These are phyloP conservation scores for Drosophila seguyi DNA, from an alignment of 1,140 invertebrate genomes.

Conservation along the genomic window DNA sequence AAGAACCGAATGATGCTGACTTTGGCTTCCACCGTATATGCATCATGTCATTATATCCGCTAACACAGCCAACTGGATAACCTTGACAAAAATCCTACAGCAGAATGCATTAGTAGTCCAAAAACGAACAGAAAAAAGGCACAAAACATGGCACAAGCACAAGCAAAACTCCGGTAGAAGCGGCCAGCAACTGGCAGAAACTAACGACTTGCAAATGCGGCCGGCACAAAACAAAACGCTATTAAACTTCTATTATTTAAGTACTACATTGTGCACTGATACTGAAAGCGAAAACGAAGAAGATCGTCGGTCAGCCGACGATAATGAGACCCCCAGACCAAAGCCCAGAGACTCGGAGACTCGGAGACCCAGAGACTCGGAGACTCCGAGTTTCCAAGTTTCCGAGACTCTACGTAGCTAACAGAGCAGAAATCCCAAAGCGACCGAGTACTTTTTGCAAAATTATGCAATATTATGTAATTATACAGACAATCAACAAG, in stretches of 20 bases:
- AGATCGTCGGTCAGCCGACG: conserved; percentile 59
- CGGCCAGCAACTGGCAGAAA: conserved; percentile 33
- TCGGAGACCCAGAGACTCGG: background rate
- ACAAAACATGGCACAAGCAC: background rate
- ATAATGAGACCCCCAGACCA: conserved; percentile 51
- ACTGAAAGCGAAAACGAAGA: conserved; percentile 66
- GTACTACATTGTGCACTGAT: conserved; percentile 82
- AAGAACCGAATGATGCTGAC: conserved; percentile 47
- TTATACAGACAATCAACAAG: conserved; percentile 78
- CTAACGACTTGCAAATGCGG: conserved; percentile 71
- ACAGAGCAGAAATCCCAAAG: conserved; percentile 83
- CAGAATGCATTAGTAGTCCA: conserved; percentile 85
- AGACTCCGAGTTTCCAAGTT: conserved; percentile 5
- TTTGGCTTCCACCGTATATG: conserved; percentile 51
- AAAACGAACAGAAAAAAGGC: conserved; percentile 37
- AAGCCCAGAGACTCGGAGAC: conserved; percentile 7
- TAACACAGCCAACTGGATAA: conserved; percentile 75
- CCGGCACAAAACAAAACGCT: conserved; percentile 74
- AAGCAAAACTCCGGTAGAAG: conserved; percentile 11
- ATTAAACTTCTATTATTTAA: conserved; percentile 85
- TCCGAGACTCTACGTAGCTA: conserved; percentile 57
- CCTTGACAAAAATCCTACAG: conserved; percentile 85
- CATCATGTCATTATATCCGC: conserved; percentile 83
- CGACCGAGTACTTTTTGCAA: conserved; percentile 71
- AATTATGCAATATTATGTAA: conserved; percentile 84